Base-by-base conservation (phyloP, 2,888 invertebrate genomes). In the Drosophila sordidapex region DNA sequence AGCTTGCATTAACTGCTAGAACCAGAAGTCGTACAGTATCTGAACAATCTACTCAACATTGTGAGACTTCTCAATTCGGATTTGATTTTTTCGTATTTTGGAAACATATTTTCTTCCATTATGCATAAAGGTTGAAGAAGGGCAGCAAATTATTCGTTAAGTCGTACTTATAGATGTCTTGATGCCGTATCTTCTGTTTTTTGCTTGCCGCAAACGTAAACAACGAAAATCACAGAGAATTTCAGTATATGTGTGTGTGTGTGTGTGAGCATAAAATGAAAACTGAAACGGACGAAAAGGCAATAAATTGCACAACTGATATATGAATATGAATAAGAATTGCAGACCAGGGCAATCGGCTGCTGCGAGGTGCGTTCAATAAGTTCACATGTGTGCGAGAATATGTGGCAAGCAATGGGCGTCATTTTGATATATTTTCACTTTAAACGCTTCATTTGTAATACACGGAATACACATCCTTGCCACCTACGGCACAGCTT, bases 281-380 rank as follows among this genome's bases (percentile, higher is more conserved):
- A 65, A 52, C 25, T 25, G 67, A 61, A 69, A 48, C 64, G 70
- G 49, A 70, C 48, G 58, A 67, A 65, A 62, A 52, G 68, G 78
- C 77, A 83, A 78, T 83, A 83, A 80, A 83, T 82, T 76, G 81
- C 81, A 60, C 69, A 74, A 72, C 73, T 83, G 77, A 80, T 82
- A 72, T 80, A 70, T 81, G 77, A 83, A 83, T 80, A 76, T 80
- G 83, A 72, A 80, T 80, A 76, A 76, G 63, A 76, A 59, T 38
- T 67, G 66, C 72, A 33, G 64, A n/a, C 25, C 59, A 67, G 63
- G 27, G 57, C 61, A 60, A 51, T 67, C 57, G 54, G 69, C 49
- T 56, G 62, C 15, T 36, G 65, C 82, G 83, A 76, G 81, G 81
- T 69, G 52, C 29, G 73, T 13, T 72, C 33, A 53, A 35, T 49